Evolutionary conservation across 2,113 vertebrate genomes (phyloP).

Genomic region (Colossoma macropomum): DNA sequence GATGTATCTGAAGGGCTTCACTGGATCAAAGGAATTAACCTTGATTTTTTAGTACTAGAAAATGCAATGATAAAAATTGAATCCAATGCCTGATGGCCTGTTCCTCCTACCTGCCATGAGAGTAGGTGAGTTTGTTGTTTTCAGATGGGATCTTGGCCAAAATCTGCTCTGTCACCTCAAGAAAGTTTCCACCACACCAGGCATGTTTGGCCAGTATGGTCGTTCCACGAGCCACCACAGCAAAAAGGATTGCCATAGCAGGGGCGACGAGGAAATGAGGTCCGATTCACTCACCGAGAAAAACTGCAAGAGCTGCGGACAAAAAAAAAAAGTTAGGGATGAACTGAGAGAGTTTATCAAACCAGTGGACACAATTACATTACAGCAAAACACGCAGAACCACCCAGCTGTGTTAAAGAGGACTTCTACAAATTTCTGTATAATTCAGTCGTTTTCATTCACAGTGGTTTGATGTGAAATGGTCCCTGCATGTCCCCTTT

Average conservation of each 20-base stretch:
- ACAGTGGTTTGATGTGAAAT: no score
- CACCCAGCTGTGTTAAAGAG: no score
- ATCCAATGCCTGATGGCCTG: background rate
- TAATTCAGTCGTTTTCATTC: no score
- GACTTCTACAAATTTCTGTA: no score
- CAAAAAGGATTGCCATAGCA: conserved; percentile 95
- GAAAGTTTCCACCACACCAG: conserved; percentile 96
- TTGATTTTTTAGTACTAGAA: background rate
- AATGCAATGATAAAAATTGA: background rate
- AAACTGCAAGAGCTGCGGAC: background rate
- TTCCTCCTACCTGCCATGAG: conserved; percentile 87
- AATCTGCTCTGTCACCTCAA: conserved; percentile 98
- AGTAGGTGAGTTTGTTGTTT: conserved; percentile 98
- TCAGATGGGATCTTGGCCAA: conserved; percentile 95
- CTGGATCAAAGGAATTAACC: background rate
- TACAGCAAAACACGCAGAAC: no score
- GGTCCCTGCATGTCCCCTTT: no score
- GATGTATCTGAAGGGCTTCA: background rate
- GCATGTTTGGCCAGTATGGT: conserved; percentile 97
- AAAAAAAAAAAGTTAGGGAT: background rate
- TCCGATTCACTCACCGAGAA: background rate
- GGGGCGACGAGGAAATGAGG: background rate
- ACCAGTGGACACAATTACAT: background rate
- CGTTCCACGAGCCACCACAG: conserved; percentile 94
- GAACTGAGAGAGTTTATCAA: background rate